Percentiles rank a stretch among this genome's conserved stretches.
phyloP scores from a whole-genome alignment of 2,797 vertebrate genomes.

The Heteromormyrus szaboi region DNA sequence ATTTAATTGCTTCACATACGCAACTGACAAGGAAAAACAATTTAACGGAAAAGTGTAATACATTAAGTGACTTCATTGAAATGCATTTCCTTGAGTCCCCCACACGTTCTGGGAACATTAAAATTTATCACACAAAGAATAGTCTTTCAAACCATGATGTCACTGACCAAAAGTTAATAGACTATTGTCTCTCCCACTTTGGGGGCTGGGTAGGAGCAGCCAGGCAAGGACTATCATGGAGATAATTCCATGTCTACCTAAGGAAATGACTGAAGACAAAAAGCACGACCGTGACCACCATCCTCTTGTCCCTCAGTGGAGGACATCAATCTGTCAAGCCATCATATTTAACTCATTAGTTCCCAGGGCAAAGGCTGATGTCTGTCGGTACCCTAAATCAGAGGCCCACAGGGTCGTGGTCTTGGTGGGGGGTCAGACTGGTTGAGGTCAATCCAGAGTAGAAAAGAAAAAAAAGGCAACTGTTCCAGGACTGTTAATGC shows the following conservation, averaged over 20 bases:
- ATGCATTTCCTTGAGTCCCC: conserved; percentile 6
- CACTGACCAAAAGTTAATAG: conserved; percentile 18
- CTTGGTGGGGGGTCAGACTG: neutral
- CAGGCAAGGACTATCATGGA: neutral
- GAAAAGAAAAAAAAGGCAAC: neutral
- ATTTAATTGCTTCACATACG: conserved; percentile 7
- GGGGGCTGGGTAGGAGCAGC: neutral
- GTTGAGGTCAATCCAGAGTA: conserved; percentile 10
- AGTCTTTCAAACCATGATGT: neutral
- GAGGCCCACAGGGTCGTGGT: neutral
- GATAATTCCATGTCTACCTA: conserved; percentile 5
- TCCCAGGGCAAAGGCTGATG: conserved; percentile 5
- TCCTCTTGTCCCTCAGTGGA: neutral
- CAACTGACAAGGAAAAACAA: conserved; percentile 6
- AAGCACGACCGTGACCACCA: neutral
- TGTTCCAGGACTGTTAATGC: neutral
- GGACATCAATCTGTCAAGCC: neutral
- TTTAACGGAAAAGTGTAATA: neutral
- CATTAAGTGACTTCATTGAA: neutral
- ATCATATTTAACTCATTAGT: neutral
- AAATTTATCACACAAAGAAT: neutral
- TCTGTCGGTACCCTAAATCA: neutral
- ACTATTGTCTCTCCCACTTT: conserved; percentile 14
- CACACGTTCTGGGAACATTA: neutral
- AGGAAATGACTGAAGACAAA: neutral